Evolutionary conservation across 2,888 invertebrate species (phyloP).

Genomic region (Drosophila engyochracea): DNA sequence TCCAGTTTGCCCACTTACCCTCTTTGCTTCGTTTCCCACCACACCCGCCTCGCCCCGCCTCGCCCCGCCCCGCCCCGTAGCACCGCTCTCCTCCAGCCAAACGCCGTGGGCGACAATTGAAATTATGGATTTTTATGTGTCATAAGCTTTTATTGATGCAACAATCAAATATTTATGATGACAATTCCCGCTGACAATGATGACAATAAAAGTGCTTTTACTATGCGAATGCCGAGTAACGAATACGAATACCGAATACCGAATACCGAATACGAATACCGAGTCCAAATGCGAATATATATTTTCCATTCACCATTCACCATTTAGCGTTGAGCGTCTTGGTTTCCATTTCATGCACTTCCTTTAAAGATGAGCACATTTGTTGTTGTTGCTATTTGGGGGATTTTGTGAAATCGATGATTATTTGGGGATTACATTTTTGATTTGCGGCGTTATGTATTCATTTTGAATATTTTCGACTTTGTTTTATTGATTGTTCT

Average conservation of each 20-base stretch:
- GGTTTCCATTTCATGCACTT: slow-evolving; percentile 30
- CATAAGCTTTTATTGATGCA: slow-evolving; percentile 81
- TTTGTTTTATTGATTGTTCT: background rate
- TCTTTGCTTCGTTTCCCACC: background rate
- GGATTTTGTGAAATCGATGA: slow-evolving; percentile 15
- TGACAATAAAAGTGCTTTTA: slow-evolving; percentile 76
- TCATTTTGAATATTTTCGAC: slow-evolving; percentile 4
- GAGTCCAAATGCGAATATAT: slow-evolving; percentile 1
- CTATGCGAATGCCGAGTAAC: slow-evolving; percentile 25
- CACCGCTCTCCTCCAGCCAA: background rate
- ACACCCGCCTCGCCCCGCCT: background rate
- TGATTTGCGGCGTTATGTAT: slow-evolving; percentile 2
- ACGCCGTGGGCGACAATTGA: slow-evolving; percentile 73
- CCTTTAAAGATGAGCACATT: slow-evolving; percentile 26
- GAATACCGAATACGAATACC: background rate
- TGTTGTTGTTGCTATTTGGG: background rate
- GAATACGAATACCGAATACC: background rate
- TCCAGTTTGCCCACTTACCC: slow-evolving; percentile 16
- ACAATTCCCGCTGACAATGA: slow-evolving; percentile 79
- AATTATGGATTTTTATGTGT: slow-evolving; percentile 80
- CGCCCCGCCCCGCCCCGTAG: too few relatives aligned
- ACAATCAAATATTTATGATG: slow-evolving; percentile 81
- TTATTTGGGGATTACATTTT: slow-evolving; percentile 11
- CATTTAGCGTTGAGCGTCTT: background rate
- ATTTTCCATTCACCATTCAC: background rate